A percentile compares a stretch with the other conserved stretches of the same genome.
Conservation (phyloP, 2,797 vertebrate species). For the Pogonophryne albipinna region DNA sequence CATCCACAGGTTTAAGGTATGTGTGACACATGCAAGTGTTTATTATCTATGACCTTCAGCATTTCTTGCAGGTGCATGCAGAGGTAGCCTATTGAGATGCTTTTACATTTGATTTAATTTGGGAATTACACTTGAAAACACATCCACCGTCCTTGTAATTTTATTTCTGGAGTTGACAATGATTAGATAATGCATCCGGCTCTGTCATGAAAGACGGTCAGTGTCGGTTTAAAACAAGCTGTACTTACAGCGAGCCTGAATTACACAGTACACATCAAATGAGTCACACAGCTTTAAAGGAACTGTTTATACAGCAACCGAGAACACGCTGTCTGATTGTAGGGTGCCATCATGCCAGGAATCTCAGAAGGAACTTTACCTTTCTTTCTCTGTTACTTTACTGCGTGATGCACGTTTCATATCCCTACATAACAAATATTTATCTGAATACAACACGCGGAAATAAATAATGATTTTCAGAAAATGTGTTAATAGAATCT, state of each 20-base stretch:
- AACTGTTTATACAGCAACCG: conserved; percentile 76
- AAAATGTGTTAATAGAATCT: not conserved
- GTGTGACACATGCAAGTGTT: not conserved
- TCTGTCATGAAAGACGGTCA: conserved; percentile 52
- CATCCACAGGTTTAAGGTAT: conserved; percentile 14
- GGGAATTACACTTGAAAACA: conserved; percentile 53
- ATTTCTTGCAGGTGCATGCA: conserved; percentile 42
- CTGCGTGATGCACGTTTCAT: not conserved
- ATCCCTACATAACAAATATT: not conserved
- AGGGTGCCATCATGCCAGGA: conserved; percentile 42
- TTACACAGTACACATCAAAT: conserved; percentile 64
- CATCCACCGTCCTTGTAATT: conserved; percentile 63
- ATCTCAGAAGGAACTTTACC: conserved; percentile 3
- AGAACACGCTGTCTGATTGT: conserved; percentile 53
- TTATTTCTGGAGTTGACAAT: conserved; percentile 45
- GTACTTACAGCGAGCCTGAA: conserved; percentile 65
- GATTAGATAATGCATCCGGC: conserved; percentile 59
- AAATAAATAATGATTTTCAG: not conserved
- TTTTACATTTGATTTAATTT: conserved; percentile 50
- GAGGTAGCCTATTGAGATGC: not conserved
- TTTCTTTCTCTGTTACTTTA: conserved; percentile 21
- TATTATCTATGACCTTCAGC: conserved; percentile 27
- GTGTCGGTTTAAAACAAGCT: conserved; percentile 60
- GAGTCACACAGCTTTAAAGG: conserved; percentile 69
- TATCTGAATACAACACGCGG: not conserved